phyloP scores from a whole-genome alignment of 2,113 vertebrate species.

The Baryphthengus martii region DNA sequence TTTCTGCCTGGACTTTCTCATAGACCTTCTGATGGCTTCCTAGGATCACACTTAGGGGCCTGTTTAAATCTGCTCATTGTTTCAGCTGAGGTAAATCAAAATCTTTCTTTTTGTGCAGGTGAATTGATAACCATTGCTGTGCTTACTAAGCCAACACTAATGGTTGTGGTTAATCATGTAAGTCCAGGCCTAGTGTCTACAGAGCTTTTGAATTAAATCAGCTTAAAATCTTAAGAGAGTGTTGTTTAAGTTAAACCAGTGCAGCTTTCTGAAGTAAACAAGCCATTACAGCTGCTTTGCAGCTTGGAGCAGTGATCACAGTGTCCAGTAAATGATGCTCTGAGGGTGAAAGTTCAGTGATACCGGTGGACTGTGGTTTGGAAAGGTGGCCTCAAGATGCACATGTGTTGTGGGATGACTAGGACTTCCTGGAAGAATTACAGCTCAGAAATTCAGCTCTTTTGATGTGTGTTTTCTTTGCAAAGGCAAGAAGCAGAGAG shows the following conservation, averaged over 20 bases:
- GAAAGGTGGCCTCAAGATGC: neutral
- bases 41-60: neutral
- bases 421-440: neutral
- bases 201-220: slow-evolving; percentile 41
- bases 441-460: neutral
- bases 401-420: neutral
- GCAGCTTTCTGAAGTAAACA: slow-evolving; percentile 6
- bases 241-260: slow-evolving; percentile 8
- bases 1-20: neutral
- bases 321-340: neutral
- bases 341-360: neutral
- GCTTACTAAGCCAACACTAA: neutral
- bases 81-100: neutral
- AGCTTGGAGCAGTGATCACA: neutral
- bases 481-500: neutral
- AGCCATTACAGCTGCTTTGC: neutral
- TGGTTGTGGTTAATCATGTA: neutral
- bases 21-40: neutral
- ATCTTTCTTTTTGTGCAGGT: neutral
- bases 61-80: fast-evolving
- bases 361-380: neutral
- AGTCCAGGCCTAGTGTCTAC: neutral
- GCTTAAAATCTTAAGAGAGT: slow-evolving; percentile 36
- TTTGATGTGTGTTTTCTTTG: neutral
- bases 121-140: neutral